phyloP scores from a whole-genome alignment of 2,797 vertebrate genomes.

The Darevskia mixta region DNA sequence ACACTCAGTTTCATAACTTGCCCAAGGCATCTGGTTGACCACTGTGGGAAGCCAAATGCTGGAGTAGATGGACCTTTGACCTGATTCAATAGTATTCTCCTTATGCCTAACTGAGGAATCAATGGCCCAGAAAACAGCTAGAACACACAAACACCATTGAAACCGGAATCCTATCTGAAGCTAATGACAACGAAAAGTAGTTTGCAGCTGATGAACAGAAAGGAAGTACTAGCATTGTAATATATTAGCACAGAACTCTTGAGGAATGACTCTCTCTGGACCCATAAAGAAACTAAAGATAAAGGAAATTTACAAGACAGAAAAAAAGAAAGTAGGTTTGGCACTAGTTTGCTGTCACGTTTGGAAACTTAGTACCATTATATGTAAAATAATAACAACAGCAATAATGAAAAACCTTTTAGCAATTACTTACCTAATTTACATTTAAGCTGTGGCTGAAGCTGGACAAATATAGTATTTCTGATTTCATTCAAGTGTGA shows the following conservation, averaged over 20 bases:
- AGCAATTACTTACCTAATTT: constrained; percentile 85
- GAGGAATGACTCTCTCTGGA: not conserved
- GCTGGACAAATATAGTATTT: constrained; percentile 80
- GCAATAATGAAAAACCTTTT: constrained; percentile 10
- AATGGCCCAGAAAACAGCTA: not conserved
- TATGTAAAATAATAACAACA: not conserved
- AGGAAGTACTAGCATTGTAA: not conserved
- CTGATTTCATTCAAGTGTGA: constrained; percentile 83
- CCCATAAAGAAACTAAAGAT: not conserved
- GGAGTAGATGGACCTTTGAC: not conserved
- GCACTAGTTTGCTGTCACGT: not conserved
- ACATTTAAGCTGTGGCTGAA: constrained; percentile 86
- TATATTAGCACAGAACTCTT: not conserved
- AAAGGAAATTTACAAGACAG: not conserved
- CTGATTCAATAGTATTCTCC: not conserved
- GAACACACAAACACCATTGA: not conserved
- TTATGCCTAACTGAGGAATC: not conserved
- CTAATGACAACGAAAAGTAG: constrained; percentile 5
- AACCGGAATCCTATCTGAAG: not conserved
- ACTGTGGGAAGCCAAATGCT: not conserved
- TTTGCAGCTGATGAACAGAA: constrained; percentile 1
- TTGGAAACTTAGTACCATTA: not conserved
- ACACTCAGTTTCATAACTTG: not conserved
- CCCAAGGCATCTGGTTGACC: not conserved
- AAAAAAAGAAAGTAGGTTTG: not conserved